Conservation (phyloP, 2,888 invertebrate genomes). For the Lasioglossum pauxillum region DNA sequence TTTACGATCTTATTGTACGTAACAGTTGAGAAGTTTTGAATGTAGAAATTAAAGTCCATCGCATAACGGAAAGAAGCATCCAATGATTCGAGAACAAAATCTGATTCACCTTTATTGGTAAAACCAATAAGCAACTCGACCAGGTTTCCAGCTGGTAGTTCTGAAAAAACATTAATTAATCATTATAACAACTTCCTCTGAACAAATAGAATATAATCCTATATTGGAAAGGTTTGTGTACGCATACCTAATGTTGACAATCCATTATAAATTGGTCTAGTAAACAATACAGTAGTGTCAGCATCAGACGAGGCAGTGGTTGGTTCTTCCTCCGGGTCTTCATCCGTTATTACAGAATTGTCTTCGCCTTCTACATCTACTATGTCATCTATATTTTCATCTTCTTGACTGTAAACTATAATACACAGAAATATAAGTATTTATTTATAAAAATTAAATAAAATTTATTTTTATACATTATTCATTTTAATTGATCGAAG, state of each 20-base stretch:
- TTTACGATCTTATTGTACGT: conserved; percentile 95
- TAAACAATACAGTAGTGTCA: conserved; percentile 96
- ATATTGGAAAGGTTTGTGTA: background rate
- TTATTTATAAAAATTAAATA: background rate
- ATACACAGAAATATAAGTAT: conserved; percentile 52
- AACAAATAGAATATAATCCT: background rate
- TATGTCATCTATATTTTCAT: conserved; percentile 85
- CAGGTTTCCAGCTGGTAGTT: conserved; percentile 95
- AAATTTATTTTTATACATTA: background rate
- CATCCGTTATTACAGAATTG: conserved; percentile 84
- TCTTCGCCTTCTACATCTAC: conserved; percentile 87
- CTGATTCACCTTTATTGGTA: conserved; percentile 95
- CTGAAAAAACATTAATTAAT: conserved; percentile 85
- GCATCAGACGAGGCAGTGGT: conserved; percentile 94
- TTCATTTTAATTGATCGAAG: background rate
- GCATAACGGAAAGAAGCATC: conserved; percentile 99
- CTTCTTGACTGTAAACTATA: conserved; percentile 87
- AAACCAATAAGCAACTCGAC: conserved; percentile 99
- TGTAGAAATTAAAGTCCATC: conserved; percentile 98
- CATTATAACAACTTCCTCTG: background rate
- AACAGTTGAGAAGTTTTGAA: conserved; percentile 98
- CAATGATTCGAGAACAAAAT: conserved; percentile 95
- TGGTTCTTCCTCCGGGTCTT: conserved; percentile 87
- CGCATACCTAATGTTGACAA: conserved; percentile 78
- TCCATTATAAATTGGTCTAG: conserved; percentile 87